phyloP scores from a whole-genome alignment of 2,113 vertebrate species.

The Chloebia gouldiae region DNA sequence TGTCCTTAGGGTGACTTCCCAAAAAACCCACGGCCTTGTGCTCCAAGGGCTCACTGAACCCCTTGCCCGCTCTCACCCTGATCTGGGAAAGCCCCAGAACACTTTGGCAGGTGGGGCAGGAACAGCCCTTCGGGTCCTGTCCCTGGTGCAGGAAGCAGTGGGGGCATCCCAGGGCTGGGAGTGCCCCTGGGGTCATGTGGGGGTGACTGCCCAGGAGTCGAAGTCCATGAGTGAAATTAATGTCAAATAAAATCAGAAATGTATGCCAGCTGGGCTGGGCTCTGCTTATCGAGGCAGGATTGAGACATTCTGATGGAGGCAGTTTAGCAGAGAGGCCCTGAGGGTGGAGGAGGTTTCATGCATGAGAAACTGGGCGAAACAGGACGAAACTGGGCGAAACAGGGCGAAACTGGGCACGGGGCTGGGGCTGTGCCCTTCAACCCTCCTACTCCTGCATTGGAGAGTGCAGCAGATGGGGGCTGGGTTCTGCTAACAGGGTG shows the following conservation, averaged over 20 bases:
- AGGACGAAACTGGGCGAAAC: not conserved
- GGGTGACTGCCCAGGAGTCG: accelerated
- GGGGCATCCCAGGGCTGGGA: not conserved
- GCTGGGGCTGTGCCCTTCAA: not conserved
- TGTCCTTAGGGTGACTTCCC: not conserved
- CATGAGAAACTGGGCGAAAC: not conserved
- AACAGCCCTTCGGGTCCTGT: not conserved
- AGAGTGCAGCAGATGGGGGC: too few relatives aligned
- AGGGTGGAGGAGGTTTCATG: not conserved
- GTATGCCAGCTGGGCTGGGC: not conserved
- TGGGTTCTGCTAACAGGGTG: not conserved
- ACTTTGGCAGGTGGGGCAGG: not conserved
- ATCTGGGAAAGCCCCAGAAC: accelerated
- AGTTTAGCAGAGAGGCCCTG: accelerated
- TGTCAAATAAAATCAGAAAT: not conserved
- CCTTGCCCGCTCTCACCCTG: too few relatives aligned
- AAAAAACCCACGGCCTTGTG: accelerated
- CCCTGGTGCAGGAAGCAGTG: not conserved
- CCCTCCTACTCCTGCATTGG: too few relatives aligned
- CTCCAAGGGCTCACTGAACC: not conserved
- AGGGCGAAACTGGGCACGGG: not conserved
- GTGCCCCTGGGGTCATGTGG: accelerated
- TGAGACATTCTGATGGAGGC: accelerated
- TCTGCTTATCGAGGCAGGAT: not conserved
- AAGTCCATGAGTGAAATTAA: not conserved